Base-by-base conservation (phyloP, 2,113 vertebrate genomes). In the Dasyurus viverrinus region DNA sequence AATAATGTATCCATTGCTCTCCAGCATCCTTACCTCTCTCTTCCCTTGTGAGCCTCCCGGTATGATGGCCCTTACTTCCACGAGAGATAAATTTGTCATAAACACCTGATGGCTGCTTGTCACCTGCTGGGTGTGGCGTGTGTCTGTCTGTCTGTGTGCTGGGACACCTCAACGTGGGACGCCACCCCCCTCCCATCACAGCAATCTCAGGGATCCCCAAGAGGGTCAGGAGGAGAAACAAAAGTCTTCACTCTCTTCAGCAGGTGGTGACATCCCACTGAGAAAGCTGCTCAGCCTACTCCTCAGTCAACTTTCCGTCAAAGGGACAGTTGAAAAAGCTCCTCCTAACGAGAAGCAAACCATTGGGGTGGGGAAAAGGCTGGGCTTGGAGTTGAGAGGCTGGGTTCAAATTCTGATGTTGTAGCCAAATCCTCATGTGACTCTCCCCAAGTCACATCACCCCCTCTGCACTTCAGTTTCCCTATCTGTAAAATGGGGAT, bases 1-100 rank as follows among this genome's bases (percentile, higher is more conserved):
- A 99, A 99, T 99, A 99, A 99, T 99, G 98, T 98, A 99, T 99
- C 53, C 98, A 98, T 98, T 92, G 91, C 91, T 96, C 96, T 98
- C 96, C 90, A 50, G 97, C 90, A 96, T 96, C 97, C 95, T 97
- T 97, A 96, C 98, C 98, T 97, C 98, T 94, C 97, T 93, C 96
- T 93, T 95, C 96, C 95, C 90, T 42, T 0, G 27, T 0, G 46
- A 0, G 26, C 96, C 96, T 96, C 47, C 7, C 96, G 24, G 96
- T 97, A 53, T 92, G 36, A 11, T 97, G 97, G 97, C 94, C 96
- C 97, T 97, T 97, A 4, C 95, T 42, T 90, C 52, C 1, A 1
- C 98, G 98, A 98, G 98, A 96, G 98, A 99, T 98, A 98, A 98
- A 97, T 95, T 97, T 92, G 96, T 98, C 96, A 91, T 26, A 54